phyloP scores from a whole-genome alignment of 2,113 vertebrate genomes.

The Strix uralensis region DNA sequence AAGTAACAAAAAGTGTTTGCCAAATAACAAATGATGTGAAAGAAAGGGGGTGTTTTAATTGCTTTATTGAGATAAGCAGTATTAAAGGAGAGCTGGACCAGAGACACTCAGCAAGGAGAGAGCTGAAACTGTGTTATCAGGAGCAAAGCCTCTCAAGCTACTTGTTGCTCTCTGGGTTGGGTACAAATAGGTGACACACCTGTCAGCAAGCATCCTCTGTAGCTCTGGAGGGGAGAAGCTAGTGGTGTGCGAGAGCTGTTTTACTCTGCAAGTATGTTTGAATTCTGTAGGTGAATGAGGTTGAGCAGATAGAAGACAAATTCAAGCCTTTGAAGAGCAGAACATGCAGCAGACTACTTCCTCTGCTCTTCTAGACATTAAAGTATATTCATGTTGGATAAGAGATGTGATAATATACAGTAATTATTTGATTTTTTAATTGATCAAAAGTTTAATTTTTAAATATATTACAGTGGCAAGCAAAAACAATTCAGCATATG shows the following conservation, averaged over 20 bases:
- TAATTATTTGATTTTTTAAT: not conserved
- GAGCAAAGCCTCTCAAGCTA: not conserved
- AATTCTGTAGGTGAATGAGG: not conserved
- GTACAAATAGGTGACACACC: not conserved
- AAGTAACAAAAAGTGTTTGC: not conserved
- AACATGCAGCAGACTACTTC: not conserved
- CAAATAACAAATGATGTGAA: not conserved
- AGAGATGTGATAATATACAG: not conserved
- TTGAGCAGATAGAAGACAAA: not conserved
- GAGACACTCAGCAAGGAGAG: fast-evolving
- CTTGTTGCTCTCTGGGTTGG: not conserved
- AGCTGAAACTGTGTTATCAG: not conserved
- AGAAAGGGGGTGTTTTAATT: not conserved
- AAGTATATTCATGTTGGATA: not conserved
- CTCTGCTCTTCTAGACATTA: not conserved
- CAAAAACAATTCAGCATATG: not conserved
- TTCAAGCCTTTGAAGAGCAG: not conserved
- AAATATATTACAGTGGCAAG: not conserved
- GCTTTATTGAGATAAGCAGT: not conserved
- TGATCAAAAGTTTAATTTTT: not conserved
- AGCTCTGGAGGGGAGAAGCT: not conserved
- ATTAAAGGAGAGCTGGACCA: not conserved
- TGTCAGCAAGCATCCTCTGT: not conserved
- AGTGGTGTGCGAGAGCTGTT: not conserved
- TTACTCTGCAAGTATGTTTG: not conserved